These are phyloP conservation scores for Tubiluchus corallicola DNA, from an alignment of 2,888 invertebrate genomes.

Conservation along the genomic window DNA sequence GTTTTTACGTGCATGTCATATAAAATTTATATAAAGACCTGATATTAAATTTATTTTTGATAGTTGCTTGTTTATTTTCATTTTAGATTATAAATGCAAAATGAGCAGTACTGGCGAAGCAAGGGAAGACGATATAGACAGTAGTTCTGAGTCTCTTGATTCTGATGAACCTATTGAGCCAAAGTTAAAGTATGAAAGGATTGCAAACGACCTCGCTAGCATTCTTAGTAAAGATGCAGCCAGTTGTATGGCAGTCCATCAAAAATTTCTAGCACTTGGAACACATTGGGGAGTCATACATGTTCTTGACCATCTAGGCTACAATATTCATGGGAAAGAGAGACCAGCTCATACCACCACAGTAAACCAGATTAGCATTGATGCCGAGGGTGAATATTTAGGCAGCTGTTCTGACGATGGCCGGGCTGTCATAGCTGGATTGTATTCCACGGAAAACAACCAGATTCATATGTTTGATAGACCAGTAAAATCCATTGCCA, in stretches of 20 bases:
- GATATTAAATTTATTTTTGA: too few species aligned
- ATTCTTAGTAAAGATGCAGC: slow-evolving; percentile 69
- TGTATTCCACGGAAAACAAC: slow-evolving; percentile 65
- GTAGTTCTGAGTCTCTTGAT: slow-evolving; percentile 14
- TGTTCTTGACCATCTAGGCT: slow-evolving; percentile 77
- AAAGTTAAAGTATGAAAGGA: slow-evolving; percentile 70
- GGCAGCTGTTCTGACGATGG: slow-evolving; percentile 40
- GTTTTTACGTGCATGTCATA: too few species aligned
- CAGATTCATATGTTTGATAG: slow-evolving; percentile 52
- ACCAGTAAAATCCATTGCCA: slow-evolving; percentile 61
- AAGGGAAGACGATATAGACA: slow-evolving; percentile 5
- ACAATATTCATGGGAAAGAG: slow-evolving; percentile 49
- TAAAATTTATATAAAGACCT: too few species aligned
- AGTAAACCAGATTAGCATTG: slow-evolving; percentile 86
- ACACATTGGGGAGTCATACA: slow-evolving; percentile 79
- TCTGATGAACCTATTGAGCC: too few species aligned
- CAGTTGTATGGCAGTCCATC: slow-evolving; percentile 78
- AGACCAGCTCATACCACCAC: slow-evolving; percentile 64
- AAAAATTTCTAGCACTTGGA: slow-evolving; percentile 82
- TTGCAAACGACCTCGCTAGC: slow-evolving; percentile 64
- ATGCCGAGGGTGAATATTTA: slow-evolving; percentile 76
- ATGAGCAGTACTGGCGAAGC: too few species aligned
- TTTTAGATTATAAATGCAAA: too few species aligned
- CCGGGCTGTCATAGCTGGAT: slow-evolving; percentile 55
- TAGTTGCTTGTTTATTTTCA: too few species aligned